Evolutionary conservation across 2,888 invertebrate genomes (phyloP), one percentile per base, ranked within the genome.

Genomic region (Dicyrtoma fusca): DNA sequence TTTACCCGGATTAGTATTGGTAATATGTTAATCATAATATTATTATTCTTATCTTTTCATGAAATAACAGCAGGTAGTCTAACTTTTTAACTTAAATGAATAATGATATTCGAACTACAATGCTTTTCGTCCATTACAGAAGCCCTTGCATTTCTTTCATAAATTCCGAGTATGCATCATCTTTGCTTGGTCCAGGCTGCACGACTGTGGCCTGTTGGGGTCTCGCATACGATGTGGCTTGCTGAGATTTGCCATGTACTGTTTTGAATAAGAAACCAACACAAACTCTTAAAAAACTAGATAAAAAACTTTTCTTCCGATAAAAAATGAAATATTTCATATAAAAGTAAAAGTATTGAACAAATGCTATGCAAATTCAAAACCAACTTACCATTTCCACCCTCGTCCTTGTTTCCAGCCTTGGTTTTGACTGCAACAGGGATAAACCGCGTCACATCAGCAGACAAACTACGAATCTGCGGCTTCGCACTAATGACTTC

Each of bases 121-220:
- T n/a, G n/a, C n/a, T n/a, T n/a, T n/a, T n/a, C n/a, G n/a, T n/a
- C n/a, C n/a, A 34, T 34, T 83, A 96, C 83, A 98, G 87, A 34
- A 98, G 86, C 64, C 92, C 95, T 83, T 96, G 92, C 95, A 99
- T 96, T 86, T 99, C 98, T 83, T 91, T 91, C 97, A 99, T 97
- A 83, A 99, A 99, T 84, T 95, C 94, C 87, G 95, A 92, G 82
- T 99, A 99, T 13, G 97, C 98, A 83, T 98, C 98, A 83, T 98
- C 98, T 83, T 97, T 98, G 72, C 92, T 95, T 0, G 88, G 88
- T 77, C 85, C 86, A 72, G 86, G 86, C 1, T 45, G 70, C 2
- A 23, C 85, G 85, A 17, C 84, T 79, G 69, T 64, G 1, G 74
- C 72, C 13, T 72, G 75, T 47, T 68, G 68, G 21, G 69, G 77